These are phyloP conservation scores for Cecropterus lyciades DNA, from an alignment of 1,140 invertebrate species.

Conservation along the genomic window DNA sequence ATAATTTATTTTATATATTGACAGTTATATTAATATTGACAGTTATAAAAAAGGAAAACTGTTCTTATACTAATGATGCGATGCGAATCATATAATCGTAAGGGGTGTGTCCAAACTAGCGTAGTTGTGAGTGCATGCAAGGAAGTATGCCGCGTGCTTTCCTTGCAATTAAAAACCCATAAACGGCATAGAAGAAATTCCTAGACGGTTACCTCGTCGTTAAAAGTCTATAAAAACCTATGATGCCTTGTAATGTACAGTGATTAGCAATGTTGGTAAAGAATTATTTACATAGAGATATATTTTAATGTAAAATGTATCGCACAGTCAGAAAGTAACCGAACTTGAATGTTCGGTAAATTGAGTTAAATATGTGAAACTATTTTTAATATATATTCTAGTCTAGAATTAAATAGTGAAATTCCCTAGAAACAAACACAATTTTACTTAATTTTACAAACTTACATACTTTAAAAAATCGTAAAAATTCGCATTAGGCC, in stretches of 20 bases:
- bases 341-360: no score
- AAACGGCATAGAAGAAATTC: conserved; percentile 48
- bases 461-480: no score
- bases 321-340: no score
- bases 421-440: no score
- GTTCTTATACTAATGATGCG: neutral
- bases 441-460: no score
- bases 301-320: no score
- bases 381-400: no score
- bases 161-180: conserved; percentile 69
- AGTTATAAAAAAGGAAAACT: neutral
- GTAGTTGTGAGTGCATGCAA: conserved; percentile 18
- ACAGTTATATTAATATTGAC: no score
- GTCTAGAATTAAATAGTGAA: no score
- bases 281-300: neutral
- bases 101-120: neutral
- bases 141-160: conserved; percentile 51
- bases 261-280: conserved; percentile 22
- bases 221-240: conserved; percentile 34
- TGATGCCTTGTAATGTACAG: conserved; percentile 31
- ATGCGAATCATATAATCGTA: neutral
- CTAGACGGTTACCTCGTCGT: conserved; percentile 23
- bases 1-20: no score
- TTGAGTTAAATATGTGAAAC: no score
- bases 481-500: no score